A percentile compares a stretch with the other conserved stretches of the same genome.
These are phyloP conservation scores for Lasioglossum albipes DNA, from an alignment of 1,140 invertebrate species.

Conservation along the genomic window DNA sequence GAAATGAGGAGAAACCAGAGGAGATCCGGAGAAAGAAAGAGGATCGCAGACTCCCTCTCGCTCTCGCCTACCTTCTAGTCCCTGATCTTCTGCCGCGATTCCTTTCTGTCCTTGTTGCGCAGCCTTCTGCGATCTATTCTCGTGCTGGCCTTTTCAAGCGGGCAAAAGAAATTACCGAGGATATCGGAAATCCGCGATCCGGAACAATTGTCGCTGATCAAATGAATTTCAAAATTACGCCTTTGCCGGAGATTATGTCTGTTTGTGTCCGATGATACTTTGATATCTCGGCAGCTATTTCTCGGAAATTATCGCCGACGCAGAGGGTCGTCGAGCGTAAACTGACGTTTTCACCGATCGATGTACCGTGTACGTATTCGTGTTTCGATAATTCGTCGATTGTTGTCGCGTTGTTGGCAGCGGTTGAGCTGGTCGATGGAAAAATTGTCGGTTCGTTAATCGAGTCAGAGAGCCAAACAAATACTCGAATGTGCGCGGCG, in stretches of 20 bases:
- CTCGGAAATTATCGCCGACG: too few relatives aligned
- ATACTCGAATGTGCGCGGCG: too few relatives aligned
- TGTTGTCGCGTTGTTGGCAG: too few relatives aligned
- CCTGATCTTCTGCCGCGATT: constrained; percentile 47
- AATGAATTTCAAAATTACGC: constrained; percentile 23
- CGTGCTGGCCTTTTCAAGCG: constrained; percentile 19
- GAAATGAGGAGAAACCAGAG: constrained; percentile 24
- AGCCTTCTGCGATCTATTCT: constrained; percentile 15
- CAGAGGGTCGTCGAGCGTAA: too few relatives aligned
- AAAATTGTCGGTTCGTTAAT: too few relatives aligned
- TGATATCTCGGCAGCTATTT: neutral
- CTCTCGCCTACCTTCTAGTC: constrained; percentile 39
- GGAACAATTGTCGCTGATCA: neutral
- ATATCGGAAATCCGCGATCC: constrained; percentile 12
- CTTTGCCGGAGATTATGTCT: neutral
- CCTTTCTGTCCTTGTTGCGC: constrained; percentile 38
- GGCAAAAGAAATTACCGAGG: constrained; percentile 16
- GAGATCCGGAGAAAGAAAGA: constrained; percentile 13
- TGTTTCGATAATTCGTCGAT: too few relatives aligned
- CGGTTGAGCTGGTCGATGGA: too few relatives aligned
- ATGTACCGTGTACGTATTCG: too few relatives aligned
- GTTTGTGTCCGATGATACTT: neutral
- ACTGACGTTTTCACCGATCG: too few relatives aligned
- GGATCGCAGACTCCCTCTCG: too few relatives aligned
- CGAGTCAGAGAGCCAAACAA: too few relatives aligned